Evolutionary conservation across 1,140 invertebrate genomes (phyloP), one percentile per base, ranked within the genome.

Genomic region (Halictus rubicundus): DNA sequence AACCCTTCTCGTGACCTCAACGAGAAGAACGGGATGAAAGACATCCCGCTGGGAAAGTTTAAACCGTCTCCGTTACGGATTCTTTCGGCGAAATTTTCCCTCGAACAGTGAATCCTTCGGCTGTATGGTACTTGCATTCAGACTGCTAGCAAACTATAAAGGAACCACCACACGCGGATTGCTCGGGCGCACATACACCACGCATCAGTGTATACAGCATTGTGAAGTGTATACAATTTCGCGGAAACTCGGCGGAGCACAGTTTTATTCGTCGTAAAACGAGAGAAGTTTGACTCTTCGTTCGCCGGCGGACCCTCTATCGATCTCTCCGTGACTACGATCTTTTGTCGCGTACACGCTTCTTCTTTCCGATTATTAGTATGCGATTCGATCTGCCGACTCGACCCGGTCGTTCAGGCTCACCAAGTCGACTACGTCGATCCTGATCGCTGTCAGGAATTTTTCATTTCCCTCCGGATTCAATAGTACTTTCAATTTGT

Each of bases 241-340:
- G 68, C 70, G 65, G 83, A 70, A 83, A 82, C 65, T 64, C 80
- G 59, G 42, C 76, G 42, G 77, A 72, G 68, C 60, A 54, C 61
- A 76, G 68, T 85, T 88, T 88, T 88, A 87, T 85, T 85, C 80
- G 54, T 87, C 81, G 71, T 88, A 88, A 88, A 88, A 79, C 75
- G 68, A 19, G 32, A 10, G 70, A 78, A 87, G 66, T 85, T 87
- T 46, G 74, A 80, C 68, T 87, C 71, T n/a, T 2, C 25, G 37
- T 78, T 77, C 64, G 37, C 27, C 61, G 54, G 60, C 37, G 9
- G 19, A n/a, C 4, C n/a, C 0, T n/a, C n/a, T 0, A n/a, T 21
- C 46, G 66, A 46, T 37, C 21, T 37, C 21, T 73, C 23, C n/a
- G 21, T 49, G 49, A 16, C 16, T 19, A 16, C 14, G 49, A 52